These are phyloP conservation scores for Hydropsyche betteni DNA, from an alignment of 2,888 invertebrate species.

Conservation along the genomic window DNA sequence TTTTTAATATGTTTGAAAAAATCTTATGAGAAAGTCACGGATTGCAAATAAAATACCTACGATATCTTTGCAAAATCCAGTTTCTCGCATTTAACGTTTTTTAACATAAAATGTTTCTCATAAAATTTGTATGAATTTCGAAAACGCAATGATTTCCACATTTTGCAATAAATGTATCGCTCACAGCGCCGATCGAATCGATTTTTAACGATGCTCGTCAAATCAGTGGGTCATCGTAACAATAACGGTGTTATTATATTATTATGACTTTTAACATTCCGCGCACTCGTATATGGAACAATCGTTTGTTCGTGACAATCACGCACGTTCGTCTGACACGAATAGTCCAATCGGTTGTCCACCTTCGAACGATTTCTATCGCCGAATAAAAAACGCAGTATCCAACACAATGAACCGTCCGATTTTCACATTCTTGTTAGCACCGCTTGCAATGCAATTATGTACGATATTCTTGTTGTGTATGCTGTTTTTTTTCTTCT, in stretches of 20 bases:
- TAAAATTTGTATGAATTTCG: too few relatives aligned
- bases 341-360: not conserved
- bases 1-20: too few relatives aligned
- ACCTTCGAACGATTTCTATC: constrained; percentile 12
- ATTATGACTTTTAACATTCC: constrained; percentile 1
- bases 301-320: constrained; percentile 7
- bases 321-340: constrained; percentile 13
- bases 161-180: too few relatives aligned
- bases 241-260: not conserved
- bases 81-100: too few relatives aligned
- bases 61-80: too few relatives aligned
- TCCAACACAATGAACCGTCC: not conserved
- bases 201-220: not conserved
- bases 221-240: constrained; percentile 30
- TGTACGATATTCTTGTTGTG: not conserved
- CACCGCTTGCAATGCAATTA: not conserved
- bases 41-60: too few relatives aligned
- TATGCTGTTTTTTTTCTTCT: not conserved
- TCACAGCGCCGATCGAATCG: too few relatives aligned
- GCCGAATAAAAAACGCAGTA: too few relatives aligned
- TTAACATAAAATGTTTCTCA: too few relatives aligned
- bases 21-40: too few relatives aligned
- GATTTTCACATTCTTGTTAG: constrained; percentile 22
- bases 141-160: too few relatives aligned
- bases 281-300: constrained; percentile 1